Percentiles rank a stretch among this genome's conserved stretches.
These are phyloP conservation scores for Euborellia annulipes DNA, from an alignment of 1,140 invertebrate species.

Conservation along the genomic window DNA sequence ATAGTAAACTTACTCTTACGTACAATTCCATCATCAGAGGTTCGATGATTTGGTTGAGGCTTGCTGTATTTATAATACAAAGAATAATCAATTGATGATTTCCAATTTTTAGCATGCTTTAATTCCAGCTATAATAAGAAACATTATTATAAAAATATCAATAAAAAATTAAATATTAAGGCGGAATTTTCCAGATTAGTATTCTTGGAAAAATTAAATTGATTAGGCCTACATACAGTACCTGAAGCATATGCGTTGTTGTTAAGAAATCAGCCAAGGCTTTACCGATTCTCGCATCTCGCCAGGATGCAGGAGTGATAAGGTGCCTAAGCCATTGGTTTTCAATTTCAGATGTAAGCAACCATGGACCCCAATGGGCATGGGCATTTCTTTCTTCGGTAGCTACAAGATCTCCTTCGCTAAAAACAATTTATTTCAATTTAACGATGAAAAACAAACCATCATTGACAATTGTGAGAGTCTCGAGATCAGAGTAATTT, in stretches of 20 bases:
- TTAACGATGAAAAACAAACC: no score
- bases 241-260: conserved; percentile 23
- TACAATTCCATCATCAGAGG: no score
- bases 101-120: neutral
- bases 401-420: conserved; percentile 49
- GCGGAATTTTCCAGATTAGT: no score
- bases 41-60: conserved; percentile 1
- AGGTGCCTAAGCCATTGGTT: conserved; percentile 52
- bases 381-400: conserved; percentile 34
- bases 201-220: neutral
- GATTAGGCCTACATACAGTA: neutral
- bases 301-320: conserved; percentile 53
- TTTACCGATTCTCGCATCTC: conserved; percentile 44
- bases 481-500: no score
- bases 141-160: neutral
- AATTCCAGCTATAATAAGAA: neutral
- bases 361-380: conserved; percentile 17
- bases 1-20: no score
- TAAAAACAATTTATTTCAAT: conserved; percentile 22
- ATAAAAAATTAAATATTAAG: no score
- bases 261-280: conserved; percentile 56
- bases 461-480: no score
- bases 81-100: neutral
- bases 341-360: conserved; percentile 27
- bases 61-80: conserved; percentile 11